Percentiles rank a stretch among this genome's conserved stretches.
phyloP scores from a whole-genome alignment of 2,888 invertebrate genomes.

The Hoplodrina ambigua region DNA sequence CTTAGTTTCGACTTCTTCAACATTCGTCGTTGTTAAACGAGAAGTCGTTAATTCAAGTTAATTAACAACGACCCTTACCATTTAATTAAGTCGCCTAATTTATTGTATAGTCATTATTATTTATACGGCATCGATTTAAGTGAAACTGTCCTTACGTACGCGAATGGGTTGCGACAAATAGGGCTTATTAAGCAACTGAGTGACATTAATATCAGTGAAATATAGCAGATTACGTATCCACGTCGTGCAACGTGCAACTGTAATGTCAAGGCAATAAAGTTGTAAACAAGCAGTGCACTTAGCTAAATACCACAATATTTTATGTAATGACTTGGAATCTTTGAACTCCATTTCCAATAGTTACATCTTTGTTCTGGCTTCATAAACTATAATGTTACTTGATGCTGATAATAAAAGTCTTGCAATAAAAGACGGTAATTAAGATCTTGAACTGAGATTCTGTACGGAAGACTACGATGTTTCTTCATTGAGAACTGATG shows the following conservation, averaged over 20 bases:
- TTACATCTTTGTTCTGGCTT: conserved; percentile 44
- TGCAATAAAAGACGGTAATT: conserved; percentile 49
- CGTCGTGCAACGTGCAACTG: conserved; percentile 37
- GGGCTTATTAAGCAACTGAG: conserved; percentile 48
- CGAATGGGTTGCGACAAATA: conserved; percentile 40
- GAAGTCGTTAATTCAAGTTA: conserved; percentile 66
- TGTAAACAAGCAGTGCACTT: conserved; percentile 53
- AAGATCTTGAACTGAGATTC: conserved; percentile 49
- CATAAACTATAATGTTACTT: conserved; percentile 48
- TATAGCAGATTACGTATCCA: conserved; percentile 51
- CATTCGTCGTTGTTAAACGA: conserved; percentile 42
- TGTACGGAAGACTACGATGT: conserved; percentile 10
- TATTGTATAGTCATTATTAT: conserved; percentile 50
- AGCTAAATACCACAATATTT: conserved; percentile 50
- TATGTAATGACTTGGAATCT: conserved; percentile 53
- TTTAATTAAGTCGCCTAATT: conserved; percentile 63
- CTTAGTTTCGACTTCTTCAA: conserved; percentile 48
- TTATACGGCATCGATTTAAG: conserved; percentile 32
- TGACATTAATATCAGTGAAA: conserved; percentile 54
- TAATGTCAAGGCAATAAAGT: conserved; percentile 50
- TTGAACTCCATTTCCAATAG: conserved; percentile 54
- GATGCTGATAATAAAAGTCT: conserved; percentile 49
- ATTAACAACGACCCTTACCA: conserved; percentile 61
- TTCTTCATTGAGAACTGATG: conserved; percentile 26
- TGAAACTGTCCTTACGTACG: conserved; percentile 33